phyloP scores from a whole-genome alignment of 2,113 vertebrate species.

The Plecturocebus donacophilus region DNA sequence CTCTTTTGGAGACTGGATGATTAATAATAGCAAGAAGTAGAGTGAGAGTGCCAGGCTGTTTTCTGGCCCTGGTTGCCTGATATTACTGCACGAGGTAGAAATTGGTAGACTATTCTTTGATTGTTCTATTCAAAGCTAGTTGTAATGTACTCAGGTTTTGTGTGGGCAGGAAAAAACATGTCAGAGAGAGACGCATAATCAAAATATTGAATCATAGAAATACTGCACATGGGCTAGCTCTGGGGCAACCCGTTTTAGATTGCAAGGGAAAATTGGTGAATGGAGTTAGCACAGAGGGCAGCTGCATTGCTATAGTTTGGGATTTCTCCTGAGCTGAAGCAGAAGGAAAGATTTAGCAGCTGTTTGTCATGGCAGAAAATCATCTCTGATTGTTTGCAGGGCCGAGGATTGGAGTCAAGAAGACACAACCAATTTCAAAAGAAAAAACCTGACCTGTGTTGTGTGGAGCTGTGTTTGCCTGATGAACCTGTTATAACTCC shows the following conservation, averaged over 20 bases:
- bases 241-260: constrained; percentile 5
- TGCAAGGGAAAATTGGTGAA: constrained; percentile 48
- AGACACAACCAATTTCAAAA: constrained; percentile 54
- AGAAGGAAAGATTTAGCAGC: constrained; percentile 73
- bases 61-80: background rate
- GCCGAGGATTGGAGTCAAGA: constrained; percentile 75
- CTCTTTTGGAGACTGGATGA: background rate
- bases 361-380: constrained; percentile 81
- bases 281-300: background rate
- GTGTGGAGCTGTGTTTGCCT: constrained; percentile 7
- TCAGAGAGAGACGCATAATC: constrained; percentile 4
- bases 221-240: background rate
- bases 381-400: constrained; percentile 74
- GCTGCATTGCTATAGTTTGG: constrained; percentile 44
- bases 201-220: constrained; percentile 60
- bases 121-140: constrained; percentile 35
- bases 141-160: constrained; percentile 60
- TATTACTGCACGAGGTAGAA: background rate
- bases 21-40: background rate
- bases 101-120: background rate
- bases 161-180: constrained; percentile 61
- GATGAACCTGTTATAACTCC: constrained; percentile 69
- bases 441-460: constrained; percentile 64
- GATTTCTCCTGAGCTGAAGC: constrained; percentile 70
- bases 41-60: background rate